These are phyloP conservation scores for Netelia inedita DNA, from an alignment of 2,888 invertebrate genomes.

Conservation along the genomic window DNA sequence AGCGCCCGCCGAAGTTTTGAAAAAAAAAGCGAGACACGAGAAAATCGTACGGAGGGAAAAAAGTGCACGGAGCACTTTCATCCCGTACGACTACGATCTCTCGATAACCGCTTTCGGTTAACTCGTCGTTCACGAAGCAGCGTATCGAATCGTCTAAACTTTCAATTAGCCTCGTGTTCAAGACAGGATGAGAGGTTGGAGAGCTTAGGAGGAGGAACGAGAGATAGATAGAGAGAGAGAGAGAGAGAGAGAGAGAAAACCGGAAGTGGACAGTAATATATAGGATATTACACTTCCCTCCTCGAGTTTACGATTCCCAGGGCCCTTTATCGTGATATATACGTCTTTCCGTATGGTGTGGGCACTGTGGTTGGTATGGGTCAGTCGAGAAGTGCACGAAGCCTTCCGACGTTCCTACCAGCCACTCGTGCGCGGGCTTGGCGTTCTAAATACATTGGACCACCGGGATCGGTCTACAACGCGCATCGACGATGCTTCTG, in stretches of 20 bases:
- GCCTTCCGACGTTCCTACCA: conserved; percentile 42
- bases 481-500: conserved; percentile 56
- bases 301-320: conserved; percentile 77
- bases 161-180: conserved; percentile 56
- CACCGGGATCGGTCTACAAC: conserved; percentile 69
- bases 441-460: conserved; percentile 81
- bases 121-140: conserved; percentile 43
- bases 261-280: conserved; percentile 74
- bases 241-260: conserved; percentile 66
- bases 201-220: background rate
- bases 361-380: conserved; percentile 45
- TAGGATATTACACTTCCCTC: conserved; percentile 57
- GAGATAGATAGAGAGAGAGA: conserved; percentile 54
- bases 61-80: conserved; percentile 13
- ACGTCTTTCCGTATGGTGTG: conserved; percentile 56
- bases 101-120: conserved; percentile 34
- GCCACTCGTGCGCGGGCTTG: conserved; percentile 75
- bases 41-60: background rate
- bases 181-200: conserved; percentile 13
- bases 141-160: conserved; percentile 55
- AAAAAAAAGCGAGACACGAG: conserved; percentile 10
- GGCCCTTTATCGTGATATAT: conserved; percentile 81
- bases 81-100: conserved; percentile 27
- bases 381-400: conserved; percentile 62
- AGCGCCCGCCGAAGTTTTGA: background rate